These are phyloP conservation scores for Oceanodroma tethys DNA, from an alignment of 2,113 vertebrate species.

Conservation along the genomic window DNA sequence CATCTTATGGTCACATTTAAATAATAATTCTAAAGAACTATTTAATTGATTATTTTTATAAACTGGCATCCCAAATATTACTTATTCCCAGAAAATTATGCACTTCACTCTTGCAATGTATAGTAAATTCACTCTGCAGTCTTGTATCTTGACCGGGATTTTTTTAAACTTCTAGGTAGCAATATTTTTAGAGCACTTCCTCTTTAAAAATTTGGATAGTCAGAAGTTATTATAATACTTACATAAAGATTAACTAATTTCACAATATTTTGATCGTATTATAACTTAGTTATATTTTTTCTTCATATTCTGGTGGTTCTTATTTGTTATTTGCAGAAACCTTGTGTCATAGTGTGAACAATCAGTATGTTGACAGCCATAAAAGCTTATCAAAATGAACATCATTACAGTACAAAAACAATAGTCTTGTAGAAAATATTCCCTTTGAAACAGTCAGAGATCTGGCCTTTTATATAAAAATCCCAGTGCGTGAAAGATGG, in stretches of 20 bases:
- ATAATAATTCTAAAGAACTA: not conserved
- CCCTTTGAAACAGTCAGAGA: slow-evolving; percentile 2
- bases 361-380: not conserved
- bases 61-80: not conserved
- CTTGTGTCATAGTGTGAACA: not conserved
- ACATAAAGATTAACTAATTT: not conserved
- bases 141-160: not conserved
- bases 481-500: not conserved
- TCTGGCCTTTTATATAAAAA: not conserved
- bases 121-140: not conserved
- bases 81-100: not conserved
- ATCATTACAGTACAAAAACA: not conserved
- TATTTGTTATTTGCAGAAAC: not conserved
- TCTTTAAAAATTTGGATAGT: not conserved
- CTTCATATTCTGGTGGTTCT: not conserved
- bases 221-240: not conserved
- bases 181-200: not conserved
- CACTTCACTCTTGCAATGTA: not conserved
- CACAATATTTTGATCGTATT: not conserved
- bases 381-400: slow-evolving; percentile 1
- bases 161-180: not conserved
- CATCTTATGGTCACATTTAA: not conserved
- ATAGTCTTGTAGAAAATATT: slow-evolving; percentile 1
- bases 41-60: not conserved
- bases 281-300: not conserved